Evolutionary conservation across 2,888 invertebrate species (phyloP), one percentile per base, ranked within the genome.

Genomic region (Digitonthophagus gazella): DNA sequence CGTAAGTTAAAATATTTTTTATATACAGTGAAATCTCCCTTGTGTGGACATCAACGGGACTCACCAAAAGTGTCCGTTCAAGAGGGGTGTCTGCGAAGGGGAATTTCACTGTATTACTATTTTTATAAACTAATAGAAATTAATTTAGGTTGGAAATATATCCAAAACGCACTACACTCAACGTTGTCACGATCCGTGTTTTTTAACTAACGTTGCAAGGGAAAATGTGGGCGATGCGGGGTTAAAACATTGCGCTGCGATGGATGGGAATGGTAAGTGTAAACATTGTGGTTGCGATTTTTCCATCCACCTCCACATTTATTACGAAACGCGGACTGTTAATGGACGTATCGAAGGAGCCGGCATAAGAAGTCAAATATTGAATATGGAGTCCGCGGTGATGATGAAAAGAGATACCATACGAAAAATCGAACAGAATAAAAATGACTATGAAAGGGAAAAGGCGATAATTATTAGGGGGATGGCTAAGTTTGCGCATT

Each of bases 111-210:
- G 54, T 20, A 18, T 66, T 58, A 15, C 20, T 18, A 44, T n/a
- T 64, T 64, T 18, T 19, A 20, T 55, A 22, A 8, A 15, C 15
- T 2, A 15, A 11, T 58, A 61, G 2, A 1, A 66, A 19, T 22
- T 64, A 58, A 14, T 67, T 74, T 66, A 80, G 80, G 74, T 80
- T 2, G 75, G 71, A 1, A 75, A 73, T 18, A 72, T 74, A n/a
- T 76, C 76, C 16, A 77, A 77, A 67, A 77, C 74, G 71, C 78
- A 80, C 68, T 82, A 80, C 70, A 77, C 76, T 67, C 77, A 78
- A 58, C 71, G 78, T 68, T 81, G 81, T 58, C 80, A 80, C 66
- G 78, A 80, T 72, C 81, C 80, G 1, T 82, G 81, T 67, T 78
- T 77, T 67, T 72, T 81, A n/a, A 73, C 20, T 6, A 79, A 78